Percentiles rank a stretch among this genome's conserved stretches.
Conservation (phyloP, 2,888 invertebrate species). For the Microctonus hyperodae region DNA sequence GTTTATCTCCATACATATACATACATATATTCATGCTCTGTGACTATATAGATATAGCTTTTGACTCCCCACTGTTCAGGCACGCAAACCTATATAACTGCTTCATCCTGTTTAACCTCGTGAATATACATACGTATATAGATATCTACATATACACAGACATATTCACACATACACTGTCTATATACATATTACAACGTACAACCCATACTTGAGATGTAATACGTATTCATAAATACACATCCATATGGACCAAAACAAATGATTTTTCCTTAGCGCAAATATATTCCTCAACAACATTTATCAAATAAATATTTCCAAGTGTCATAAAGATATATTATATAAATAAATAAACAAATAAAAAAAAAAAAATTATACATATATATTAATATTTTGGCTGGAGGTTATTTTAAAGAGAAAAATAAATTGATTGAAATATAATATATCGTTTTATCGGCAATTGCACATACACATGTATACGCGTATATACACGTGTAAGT, state of each 20-base stretch:
- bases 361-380: too few relatives aligned
- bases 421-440: constrained; percentile 19
- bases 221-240: constrained; percentile 2
- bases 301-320: not conserved
- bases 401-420: not conserved
- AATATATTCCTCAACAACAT: not conserved
- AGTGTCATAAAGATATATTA: not conserved
- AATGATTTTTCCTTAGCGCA: not conserved
- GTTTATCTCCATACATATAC: not conserved
- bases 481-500: not conserved
- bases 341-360: not conserved
- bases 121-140: constrained; percentile 6
- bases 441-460: constrained; percentile 13
- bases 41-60: constrained; percentile 12
- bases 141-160: too few relatives aligned
- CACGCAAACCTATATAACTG: constrained; percentile 50
- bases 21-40: constrained; percentile 23
- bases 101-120: constrained; percentile 51
- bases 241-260: not conserved
- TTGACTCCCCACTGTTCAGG: constrained; percentile 24
- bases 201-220: constrained; percentile 12
- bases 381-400: too few relatives aligned
- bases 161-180: not conserved
- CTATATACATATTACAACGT: constrained; percentile 5
- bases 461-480: not conserved